These are phyloP conservation scores for Hemistola chrysoprasaria DNA, from an alignment of 2,888 invertebrate species.

Conservation along the genomic window DNA sequence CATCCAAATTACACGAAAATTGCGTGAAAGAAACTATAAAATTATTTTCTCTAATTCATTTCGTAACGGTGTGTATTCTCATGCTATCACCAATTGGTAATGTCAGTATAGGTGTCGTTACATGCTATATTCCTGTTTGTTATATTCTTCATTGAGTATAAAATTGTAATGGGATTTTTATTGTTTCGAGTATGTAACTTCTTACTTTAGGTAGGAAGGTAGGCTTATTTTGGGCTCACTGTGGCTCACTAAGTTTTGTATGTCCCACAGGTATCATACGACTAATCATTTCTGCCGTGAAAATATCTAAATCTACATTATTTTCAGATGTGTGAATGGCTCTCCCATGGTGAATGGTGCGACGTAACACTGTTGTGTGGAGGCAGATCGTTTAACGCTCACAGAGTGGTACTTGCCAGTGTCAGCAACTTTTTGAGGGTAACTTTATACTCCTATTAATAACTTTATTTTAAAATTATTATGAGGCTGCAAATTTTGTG, in stretches of 20 bases:
- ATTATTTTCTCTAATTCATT: constrained; percentile 40
- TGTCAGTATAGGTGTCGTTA: constrained; percentile 18
- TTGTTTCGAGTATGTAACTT: too few relatives aligned
- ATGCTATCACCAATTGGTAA: constrained; percentile 35
- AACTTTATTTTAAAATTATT: too few relatives aligned
- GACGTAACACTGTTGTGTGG: constrained; percentile 85
- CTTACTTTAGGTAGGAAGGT: constrained; percentile 10
- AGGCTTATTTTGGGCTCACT: background rate
- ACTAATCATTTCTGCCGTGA: too few relatives aligned
- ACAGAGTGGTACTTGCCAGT: constrained; percentile 85
- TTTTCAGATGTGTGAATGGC: constrained; percentile 68
- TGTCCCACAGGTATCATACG: too few relatives aligned
- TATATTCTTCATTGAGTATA: constrained; percentile 9
- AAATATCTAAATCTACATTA: background rate
- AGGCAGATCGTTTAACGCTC: constrained; percentile 84
- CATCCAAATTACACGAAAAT: constrained; percentile 48
- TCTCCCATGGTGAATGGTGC: constrained; percentile 70
- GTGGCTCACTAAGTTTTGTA: too few relatives aligned
- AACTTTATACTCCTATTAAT: too few relatives aligned
- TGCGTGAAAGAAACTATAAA: constrained; percentile 41
- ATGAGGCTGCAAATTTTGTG: too few relatives aligned
- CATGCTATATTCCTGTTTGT: constrained; percentile 16
- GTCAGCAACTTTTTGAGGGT: constrained; percentile 86
- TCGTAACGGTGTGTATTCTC: constrained; percentile 43
- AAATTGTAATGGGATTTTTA: constrained; percentile 17